phyloP scores from a whole-genome alignment of 1,140 invertebrate genomes.

The Stegodyphus dumicola region DNA sequence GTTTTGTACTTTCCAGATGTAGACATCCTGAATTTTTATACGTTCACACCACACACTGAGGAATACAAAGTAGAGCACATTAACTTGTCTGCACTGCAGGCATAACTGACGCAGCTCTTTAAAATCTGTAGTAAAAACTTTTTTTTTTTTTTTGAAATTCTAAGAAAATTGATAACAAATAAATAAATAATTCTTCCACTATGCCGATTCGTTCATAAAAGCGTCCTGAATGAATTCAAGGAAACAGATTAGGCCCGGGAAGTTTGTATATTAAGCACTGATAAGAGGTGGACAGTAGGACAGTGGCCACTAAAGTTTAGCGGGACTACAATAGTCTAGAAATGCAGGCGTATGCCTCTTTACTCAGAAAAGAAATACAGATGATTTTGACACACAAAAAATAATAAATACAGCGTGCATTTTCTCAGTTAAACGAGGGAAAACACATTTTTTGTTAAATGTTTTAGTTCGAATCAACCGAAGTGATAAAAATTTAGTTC shows the following conservation, averaged over 20 bases:
- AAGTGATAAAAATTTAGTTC: not conserved
- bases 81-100: not conserved
- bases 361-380: not conserved
- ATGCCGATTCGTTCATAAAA: not conserved
- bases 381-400: not conserved
- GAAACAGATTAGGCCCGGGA: not conserved
- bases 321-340: no score
- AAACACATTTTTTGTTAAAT: no score
- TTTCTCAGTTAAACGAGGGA: not conserved
- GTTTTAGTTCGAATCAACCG: no score
- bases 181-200: not conserved
- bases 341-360: not conserved
- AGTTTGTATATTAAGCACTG: not conserved
- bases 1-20: not conserved
- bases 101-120: not conserved
- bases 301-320: no score
- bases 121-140: not conserved
- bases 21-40: not conserved
- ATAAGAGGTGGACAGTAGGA: not conserved
- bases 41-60: not conserved
- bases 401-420: not conserved
- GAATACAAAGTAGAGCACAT: not conserved
- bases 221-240: not conserved
- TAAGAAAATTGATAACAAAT: not conserved
- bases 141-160: not conserved